phyloP scores from a whole-genome alignment of 2,797 vertebrate species.

The Clarias pachynema region DNA sequence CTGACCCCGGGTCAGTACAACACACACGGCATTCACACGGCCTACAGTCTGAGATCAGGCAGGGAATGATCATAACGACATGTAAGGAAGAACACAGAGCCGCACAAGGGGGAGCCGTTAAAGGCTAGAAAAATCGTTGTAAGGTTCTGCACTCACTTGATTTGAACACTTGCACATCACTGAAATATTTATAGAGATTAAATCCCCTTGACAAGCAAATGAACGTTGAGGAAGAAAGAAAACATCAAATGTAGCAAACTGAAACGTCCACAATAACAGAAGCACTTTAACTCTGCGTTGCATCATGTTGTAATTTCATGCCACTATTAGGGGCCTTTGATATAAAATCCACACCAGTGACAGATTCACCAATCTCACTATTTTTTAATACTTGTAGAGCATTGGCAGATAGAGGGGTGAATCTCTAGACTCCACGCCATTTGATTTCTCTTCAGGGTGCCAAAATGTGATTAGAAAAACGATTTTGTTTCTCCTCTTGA shows the following conservation, averaged over 20 bases:
- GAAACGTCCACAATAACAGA: background rate
- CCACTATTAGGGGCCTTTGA: background rate
- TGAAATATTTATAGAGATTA: constrained; percentile 50
- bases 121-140: constrained; percentile 54
- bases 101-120: background rate
- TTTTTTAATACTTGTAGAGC: background rate
- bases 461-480: background rate
- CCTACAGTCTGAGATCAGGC: constrained; percentile 23
- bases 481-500: background rate
- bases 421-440: background rate
- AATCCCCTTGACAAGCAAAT: constrained; percentile 36
- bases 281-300: constrained; percentile 8
- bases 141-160: constrained; percentile 36
- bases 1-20: constrained; percentile 46
- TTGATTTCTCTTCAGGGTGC: background rate
- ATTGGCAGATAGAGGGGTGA: background rate
- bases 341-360: constrained; percentile 6
- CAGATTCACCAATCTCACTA: background rate
- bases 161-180: constrained; percentile 12
- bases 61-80: constrained; percentile 20
- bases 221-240: constrained; percentile 28
- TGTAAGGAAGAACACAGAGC: background rate
- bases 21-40: background rate
- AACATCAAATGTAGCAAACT: constrained; percentile 13
- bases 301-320: constrained; percentile 5